Evolutionary conservation across 2,888 invertebrate genomes (phyloP).

Genomic region (Himalopsyche kuldschensis): DNA sequence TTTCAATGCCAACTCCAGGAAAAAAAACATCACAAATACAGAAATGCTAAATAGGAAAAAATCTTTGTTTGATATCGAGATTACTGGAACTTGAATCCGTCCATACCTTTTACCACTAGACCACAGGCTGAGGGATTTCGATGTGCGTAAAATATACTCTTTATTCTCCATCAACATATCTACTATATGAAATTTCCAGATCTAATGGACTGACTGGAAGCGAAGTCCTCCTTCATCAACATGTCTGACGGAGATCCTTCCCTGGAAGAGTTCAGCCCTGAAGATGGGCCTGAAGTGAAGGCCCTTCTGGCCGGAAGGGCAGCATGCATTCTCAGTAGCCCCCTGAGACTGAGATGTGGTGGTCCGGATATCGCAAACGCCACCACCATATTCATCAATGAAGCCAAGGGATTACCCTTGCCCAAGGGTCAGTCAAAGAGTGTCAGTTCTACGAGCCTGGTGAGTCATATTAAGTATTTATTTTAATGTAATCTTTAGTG

Average conservation of each 20-base stretch:
- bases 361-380: not conserved
- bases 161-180: too few relatives aligned
- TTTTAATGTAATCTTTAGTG: too few relatives aligned
- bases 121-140: too few relatives aligned
- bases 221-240: not conserved
- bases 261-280: conserved; percentile 55
- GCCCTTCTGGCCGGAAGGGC: conserved; percentile 14
- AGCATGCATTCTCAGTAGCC: conserved; percentile 9
- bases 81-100: too few relatives aligned
- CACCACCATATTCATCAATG: conserved; percentile 18
- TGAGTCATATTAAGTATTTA: not conserved
- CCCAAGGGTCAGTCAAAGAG: not conserved
- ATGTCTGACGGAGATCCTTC: conserved; percentile 61
- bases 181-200: not conserved
- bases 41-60: too few relatives aligned
- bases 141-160: too few relatives aligned
- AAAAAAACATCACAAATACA: too few relatives aligned
- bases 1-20: too few relatives aligned
- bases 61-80: too few relatives aligned
- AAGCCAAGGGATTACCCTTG: conserved; percentile 9
- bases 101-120: too few relatives aligned
- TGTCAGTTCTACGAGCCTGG: not conserved
- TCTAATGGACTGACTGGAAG: not conserved
- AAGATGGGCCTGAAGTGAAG: conserved; percentile 7
- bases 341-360: conserved; percentile 7